A percentile compares a stretch with the other conserved stretches of the same genome.
phyloP scores from a whole-genome alignment of 2,888 invertebrate genomes.

The Altica lythri region DNA sequence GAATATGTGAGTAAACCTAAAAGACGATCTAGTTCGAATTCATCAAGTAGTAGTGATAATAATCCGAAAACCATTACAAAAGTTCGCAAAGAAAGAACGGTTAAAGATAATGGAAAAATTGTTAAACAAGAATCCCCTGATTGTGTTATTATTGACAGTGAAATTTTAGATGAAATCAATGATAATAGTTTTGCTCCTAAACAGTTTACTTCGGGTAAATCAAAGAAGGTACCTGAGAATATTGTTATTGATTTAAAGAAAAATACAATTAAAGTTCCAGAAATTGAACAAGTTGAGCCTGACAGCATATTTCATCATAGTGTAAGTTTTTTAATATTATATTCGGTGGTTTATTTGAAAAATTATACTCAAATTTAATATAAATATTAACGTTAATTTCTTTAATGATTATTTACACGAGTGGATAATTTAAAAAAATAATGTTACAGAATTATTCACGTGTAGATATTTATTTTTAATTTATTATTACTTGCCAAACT shows the following conservation, averaged over 20 bases:
- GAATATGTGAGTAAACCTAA: constrained; percentile 50
- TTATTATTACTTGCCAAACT: no score
- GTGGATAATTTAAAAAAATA: no score
- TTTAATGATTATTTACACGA: no score
- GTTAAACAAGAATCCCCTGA: constrained; percentile 34
- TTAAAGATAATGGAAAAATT: constrained; percentile 14
- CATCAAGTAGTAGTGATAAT: constrained; percentile 36
- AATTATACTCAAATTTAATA: no score
- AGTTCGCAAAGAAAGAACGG: constrained; percentile 17
- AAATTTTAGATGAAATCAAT: constrained; percentile 72
- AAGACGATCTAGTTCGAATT: constrained; percentile 39
- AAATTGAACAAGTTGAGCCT: constrained; percentile 61
- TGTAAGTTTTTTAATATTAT: no score
- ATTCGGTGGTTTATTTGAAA: no score
- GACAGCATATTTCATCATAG: constrained; percentile 70
- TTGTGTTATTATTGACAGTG: constrained; percentile 60
- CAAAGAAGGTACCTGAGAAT: constrained; percentile 67
- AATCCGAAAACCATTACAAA: constrained; percentile 25
- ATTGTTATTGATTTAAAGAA: constrained; percentile 75
- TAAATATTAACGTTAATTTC: no score
- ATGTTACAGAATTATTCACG: no score
- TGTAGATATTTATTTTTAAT: no score
- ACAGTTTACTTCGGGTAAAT: constrained; percentile 59
- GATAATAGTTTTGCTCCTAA: constrained; percentile 70
- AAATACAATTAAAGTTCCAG: constrained; percentile 72